Evolutionary conservation across 1,140 invertebrate species (phyloP), one percentile per base, ranked within the genome.

Genomic region (Drosophila triauraria): DNA sequence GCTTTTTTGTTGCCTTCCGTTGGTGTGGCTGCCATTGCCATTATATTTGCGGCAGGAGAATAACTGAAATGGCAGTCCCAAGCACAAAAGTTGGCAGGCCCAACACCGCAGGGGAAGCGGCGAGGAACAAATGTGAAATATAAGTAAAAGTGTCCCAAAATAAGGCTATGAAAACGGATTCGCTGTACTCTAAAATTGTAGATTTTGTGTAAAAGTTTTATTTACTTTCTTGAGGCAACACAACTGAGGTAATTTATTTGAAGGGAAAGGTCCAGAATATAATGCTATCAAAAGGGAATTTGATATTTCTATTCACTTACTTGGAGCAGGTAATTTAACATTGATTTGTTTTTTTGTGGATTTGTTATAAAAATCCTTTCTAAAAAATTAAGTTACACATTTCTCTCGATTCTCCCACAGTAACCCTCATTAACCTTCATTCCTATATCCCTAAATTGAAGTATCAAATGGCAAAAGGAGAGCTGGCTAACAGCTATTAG

Each of bases 21-120:
- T 74, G 59, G 59, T 25, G 35, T 38, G 63, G 54, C 23, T 51
- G 47, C 50, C 43, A 59, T 44, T 20, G 64, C 75, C 75, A 58
- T 69, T 72, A 58, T 78, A 51, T 65, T 86, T 79, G 75, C 70
- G 80, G 71, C 75, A 65, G 75, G 83, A 87, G 83, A 68, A 79
- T 76, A 75, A 87, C 78, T 78, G 75, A 87, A 87, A 86, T 82
- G 79, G 43, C 83, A 86, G 63, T 61, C 76, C 75, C 75, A 62
- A 87, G 83, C 68, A 65, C 54, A 78, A 75, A 87, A 87, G 70
- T 86, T 86, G 80, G 62, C 69, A 62, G 68, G 43, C 62, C 48
- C 59, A 74, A 54, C 54, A 35, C 62, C 35, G 44, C 62, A 69
- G 38, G 23, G 51, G 56, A 54, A 44, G 46, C 61, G 44, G 44